phyloP scores from a whole-genome alignment of 2,797 vertebrate genomes.

The Muscicapa striata region DNA sequence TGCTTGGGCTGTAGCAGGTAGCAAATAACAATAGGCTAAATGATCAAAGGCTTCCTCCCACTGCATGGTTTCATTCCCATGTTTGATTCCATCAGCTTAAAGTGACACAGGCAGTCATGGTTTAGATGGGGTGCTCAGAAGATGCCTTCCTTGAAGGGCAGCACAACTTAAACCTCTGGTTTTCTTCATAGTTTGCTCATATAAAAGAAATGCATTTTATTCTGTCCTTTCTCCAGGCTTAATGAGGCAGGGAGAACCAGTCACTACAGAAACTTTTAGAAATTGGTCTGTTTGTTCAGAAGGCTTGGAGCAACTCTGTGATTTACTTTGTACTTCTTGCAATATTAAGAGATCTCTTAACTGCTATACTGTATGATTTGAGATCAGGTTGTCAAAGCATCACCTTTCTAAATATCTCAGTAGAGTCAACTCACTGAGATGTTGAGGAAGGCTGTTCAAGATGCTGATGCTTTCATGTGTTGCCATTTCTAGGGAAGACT shows the following conservation, averaged over 20 bases:
- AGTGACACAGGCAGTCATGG: background rate
- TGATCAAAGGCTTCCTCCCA: background rate
- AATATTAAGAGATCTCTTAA: background rate
- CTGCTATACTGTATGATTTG: background rate
- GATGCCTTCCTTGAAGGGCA: background rate
- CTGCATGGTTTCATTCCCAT: background rate
- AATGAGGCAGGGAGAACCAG: background rate
- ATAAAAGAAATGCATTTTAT: background rate
- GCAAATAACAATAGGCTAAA: background rate
- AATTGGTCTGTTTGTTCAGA: background rate
- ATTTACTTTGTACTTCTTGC: background rate
- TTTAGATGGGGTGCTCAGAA: background rate
- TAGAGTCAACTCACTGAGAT: background rate
- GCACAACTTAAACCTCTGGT: background rate
- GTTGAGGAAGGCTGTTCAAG: background rate
- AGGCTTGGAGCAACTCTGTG: background rate
- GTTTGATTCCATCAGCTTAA: background rate
- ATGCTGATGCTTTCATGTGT: background rate
- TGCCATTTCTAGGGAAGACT: conserved; percentile 23
- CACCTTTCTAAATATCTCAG: background rate
- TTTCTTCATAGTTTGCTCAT: background rate
- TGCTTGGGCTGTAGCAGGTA: background rate
- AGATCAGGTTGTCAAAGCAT: background rate
- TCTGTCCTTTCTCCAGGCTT: background rate
- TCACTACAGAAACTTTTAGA: background rate